These are phyloP conservation scores for Darevskia mixta DNA, from an alignment of 2,797 vertebrate species.

Conservation along the genomic window DNA sequence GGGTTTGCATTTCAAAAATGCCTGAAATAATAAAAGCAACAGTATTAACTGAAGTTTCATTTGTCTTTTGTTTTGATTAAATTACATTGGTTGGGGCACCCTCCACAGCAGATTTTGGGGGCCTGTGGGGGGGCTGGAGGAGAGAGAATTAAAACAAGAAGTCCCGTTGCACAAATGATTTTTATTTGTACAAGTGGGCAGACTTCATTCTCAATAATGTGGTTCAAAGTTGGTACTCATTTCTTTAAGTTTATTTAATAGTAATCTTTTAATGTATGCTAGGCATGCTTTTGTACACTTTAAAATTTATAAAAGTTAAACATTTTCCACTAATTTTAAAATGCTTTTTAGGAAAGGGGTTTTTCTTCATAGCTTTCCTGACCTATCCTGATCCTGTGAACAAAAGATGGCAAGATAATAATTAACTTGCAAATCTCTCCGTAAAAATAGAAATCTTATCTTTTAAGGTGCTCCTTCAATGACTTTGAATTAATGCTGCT, in stretches of 20 bases:
- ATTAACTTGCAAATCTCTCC: background rate
- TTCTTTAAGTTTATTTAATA: background rate
- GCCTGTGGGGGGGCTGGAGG: no score
- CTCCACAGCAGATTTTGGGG: no score
- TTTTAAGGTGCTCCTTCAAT: background rate
- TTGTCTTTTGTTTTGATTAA: background rate
- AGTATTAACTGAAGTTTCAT: background rate
- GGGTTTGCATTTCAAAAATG: slow-evolving; percentile 3
- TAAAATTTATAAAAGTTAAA: background rate
- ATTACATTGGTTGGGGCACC: no score
- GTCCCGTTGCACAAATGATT: no score
- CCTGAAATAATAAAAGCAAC: background rate
- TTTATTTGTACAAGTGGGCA: no score
- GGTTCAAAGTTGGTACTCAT: background rate
- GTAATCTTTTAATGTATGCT: background rate
- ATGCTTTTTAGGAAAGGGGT: background rate
- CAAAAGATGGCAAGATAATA: background rate
- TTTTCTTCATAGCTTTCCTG: background rate
- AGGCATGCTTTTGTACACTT: background rate
- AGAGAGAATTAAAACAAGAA: no score
- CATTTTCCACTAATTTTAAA: background rate
- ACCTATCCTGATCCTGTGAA: background rate
- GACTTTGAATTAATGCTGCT: background rate
- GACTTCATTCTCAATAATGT: background rate
- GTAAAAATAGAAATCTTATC: background rate